Evolutionary conservation across 2,888 invertebrate species (phyloP).

Genomic region (Amiota mariae): DNA sequence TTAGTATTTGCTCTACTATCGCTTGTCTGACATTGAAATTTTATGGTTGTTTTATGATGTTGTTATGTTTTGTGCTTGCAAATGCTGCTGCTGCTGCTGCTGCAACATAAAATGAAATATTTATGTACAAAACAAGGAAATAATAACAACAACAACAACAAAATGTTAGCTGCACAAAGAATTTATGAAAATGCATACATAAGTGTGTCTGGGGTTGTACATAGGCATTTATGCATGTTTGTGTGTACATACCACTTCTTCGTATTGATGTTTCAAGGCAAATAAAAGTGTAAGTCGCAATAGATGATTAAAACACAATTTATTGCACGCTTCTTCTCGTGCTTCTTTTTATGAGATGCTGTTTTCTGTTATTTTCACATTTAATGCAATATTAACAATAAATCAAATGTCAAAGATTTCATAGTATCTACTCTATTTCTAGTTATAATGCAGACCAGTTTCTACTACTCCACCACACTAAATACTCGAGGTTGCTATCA

Average conservation of each 20-base stretch:
- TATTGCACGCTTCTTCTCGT: too few species aligned
- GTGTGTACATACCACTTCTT: background rate
- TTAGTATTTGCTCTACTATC: background rate
- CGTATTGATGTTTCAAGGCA: conserved; percentile 54
- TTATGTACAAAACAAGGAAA: conserved; percentile 37
- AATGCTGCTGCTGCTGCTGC: background rate
- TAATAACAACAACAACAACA: conserved; percentile 9
- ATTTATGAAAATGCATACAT: conserved; percentile 21
- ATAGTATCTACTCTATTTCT: too few species aligned
- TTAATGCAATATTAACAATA: background rate
- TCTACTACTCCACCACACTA: too few species aligned
- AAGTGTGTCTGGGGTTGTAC: too few species aligned
- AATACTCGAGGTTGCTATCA: too few species aligned
- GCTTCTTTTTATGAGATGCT: background rate
- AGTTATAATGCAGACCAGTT: too few species aligned
- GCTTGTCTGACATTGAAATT: background rate
- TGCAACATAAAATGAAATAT: background rate
- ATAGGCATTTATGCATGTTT: background rate
- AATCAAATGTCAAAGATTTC: too few species aligned
- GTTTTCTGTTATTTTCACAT: background rate
- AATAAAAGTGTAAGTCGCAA: conserved; percentile 53
- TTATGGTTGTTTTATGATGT: background rate
- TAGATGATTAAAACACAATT: too few species aligned
- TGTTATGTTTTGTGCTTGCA: background rate
- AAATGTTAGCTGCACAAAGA: background rate